phyloP scores from a whole-genome alignment of 2,888 invertebrate genomes.

The Diploptera punctata region DNA sequence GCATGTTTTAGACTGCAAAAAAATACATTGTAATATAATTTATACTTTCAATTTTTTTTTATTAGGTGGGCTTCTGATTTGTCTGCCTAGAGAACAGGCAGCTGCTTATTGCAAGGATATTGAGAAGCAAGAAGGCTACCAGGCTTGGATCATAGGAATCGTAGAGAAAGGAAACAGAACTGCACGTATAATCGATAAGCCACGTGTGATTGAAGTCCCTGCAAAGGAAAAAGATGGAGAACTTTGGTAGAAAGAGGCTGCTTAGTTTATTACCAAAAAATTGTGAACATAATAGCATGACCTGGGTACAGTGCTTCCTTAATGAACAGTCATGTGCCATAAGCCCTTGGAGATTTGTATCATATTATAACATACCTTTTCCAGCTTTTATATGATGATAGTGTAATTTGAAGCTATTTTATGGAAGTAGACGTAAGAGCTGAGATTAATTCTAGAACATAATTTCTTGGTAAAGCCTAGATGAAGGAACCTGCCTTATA shows the following conservation, averaged over 20 bases:
- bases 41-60: conserved; percentile 22
- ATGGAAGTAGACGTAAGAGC: no score
- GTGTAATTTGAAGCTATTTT: background rate
- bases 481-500: no score
- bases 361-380: no score
- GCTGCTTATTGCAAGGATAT: conserved; percentile 96
- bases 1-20: no score
- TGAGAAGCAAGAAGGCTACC: conserved; percentile 92
- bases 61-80: conserved; percentile 88
- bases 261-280: background rate
- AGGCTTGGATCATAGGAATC: conserved; percentile 97
- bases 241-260: conserved; percentile 54
- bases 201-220: conserved; percentile 93
- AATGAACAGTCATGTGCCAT: no score
- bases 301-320: no score
- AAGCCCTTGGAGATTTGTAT: no score
- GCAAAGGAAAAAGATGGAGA: conserved; percentile 72
- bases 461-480: no score
- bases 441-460: no score
- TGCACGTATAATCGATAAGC: conserved; percentile 93
- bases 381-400: no score
- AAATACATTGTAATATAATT: no score
- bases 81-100: conserved; percentile 90
- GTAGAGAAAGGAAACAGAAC: conserved; percentile 93
- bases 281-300: no score